Percentiles rank a stretch among this genome's conserved stretches.
These are phyloP conservation scores for Thyatira batis DNA, from an alignment of 2,888 invertebrate species.

Conservation along the genomic window DNA sequence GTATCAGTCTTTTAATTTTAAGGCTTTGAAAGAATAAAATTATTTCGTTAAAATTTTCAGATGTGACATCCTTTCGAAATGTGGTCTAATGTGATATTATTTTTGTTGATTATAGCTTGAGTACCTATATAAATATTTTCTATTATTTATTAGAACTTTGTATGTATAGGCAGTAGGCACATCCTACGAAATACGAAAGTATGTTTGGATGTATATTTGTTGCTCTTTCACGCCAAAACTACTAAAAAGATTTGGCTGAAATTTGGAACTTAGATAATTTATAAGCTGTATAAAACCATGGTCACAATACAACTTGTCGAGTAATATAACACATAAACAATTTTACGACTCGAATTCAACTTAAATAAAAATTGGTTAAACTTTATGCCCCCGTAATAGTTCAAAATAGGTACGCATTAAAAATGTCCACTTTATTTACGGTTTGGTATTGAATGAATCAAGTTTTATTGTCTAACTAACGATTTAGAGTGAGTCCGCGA, in stretches of 20 bases:
- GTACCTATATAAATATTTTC: constrained; percentile 3
- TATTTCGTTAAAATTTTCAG: too few relatives aligned
- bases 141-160: background rate
- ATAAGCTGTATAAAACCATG: too few relatives aligned
- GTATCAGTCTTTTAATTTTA: too few relatives aligned
- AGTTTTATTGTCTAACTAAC: constrained; percentile 63
- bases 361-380: constrained; percentile 53
- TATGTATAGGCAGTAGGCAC: too few relatives aligned
- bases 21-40: too few relatives aligned
- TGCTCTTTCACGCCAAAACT: too few relatives aligned
- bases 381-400: constrained; percentile 71
- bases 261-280: too few relatives aligned
- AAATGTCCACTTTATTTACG: constrained; percentile 71
- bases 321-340: constrained; percentile 44
- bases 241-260: too few relatives aligned
- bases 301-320: constrained; percentile 44
- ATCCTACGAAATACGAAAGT: too few relatives aligned
- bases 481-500: constrained; percentile 55
- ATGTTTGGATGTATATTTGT: too few relatives aligned
- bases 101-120: background rate
- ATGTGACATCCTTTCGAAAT: too few relatives aligned
- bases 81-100: too few relatives aligned
- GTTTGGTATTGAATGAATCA: constrained; percentile 59
- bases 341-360: constrained; percentile 54
- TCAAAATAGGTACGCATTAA: constrained; percentile 72